Evolutionary conservation across 2,888 invertebrate species (phyloP).

Genomic region (Spialia ferax): DNA sequence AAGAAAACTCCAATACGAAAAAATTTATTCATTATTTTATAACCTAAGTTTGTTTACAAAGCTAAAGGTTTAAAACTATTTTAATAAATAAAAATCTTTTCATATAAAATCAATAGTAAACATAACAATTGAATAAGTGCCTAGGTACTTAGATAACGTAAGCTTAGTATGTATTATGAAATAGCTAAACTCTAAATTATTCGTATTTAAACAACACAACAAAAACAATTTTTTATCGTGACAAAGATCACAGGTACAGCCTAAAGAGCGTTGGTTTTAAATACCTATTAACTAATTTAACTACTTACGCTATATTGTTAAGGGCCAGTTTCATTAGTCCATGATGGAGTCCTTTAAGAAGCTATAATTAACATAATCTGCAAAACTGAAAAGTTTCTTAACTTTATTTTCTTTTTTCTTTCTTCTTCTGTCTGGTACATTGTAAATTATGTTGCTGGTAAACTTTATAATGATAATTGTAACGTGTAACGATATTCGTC

Average conservation of each 20-base stretch:
- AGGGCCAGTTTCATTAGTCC: too few relatives aligned
- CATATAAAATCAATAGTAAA: conserved; percentile 1
- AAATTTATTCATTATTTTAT: neutral
- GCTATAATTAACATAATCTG: too few relatives aligned
- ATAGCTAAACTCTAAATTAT: conserved; percentile 18
- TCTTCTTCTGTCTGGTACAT: too few relatives aligned
- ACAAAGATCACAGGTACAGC: conserved; percentile 81
- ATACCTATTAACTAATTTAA: neutral
- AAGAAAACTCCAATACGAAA: neutral
- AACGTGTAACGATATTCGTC: too few relatives aligned
- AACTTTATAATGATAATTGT: too few relatives aligned
- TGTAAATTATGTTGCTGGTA: too few relatives aligned
- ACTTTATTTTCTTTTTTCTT: too few relatives aligned
- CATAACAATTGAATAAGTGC: neutral
- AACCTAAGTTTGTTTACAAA: neutral
- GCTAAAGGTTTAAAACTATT: neutral
- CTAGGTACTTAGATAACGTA: too few relatives aligned
- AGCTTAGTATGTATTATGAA: neutral
- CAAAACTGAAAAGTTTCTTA: too few relatives aligned
- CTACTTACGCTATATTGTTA: too few relatives aligned
- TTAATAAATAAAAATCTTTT: neutral
- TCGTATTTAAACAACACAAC: conserved; percentile 40
- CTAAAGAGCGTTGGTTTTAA: conserved; percentile 69
- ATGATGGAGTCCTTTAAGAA: too few relatives aligned
- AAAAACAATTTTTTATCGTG: conserved; percentile 61